Evolutionary conservation across 1,140 invertebrate species (phyloP), one percentile per base, ranked within the genome.

Genomic region (Drosophila prosaltans): DNA sequence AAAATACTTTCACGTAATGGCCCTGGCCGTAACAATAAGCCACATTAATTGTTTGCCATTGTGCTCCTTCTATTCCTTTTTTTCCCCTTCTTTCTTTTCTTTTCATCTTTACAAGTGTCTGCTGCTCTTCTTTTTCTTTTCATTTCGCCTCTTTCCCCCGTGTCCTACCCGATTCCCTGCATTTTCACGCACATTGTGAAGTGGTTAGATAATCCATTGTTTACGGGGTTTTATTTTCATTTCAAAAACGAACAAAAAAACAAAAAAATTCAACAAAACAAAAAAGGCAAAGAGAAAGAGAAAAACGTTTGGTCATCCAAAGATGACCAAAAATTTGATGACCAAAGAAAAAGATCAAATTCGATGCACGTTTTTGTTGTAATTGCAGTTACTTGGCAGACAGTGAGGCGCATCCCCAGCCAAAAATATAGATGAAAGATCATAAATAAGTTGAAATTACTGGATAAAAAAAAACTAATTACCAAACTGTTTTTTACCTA

Each of bases 181-280:
- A 41, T 83, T 89, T 88, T 75, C 80, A 88, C 80, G 84, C 80
- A 89, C 80, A 80, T 80, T 83, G 67, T 78, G 71, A 81, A 89
- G 84, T 80, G 84, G 77, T 88, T 89, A 88, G 84, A 88, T 88
- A 89, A 88, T 88, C 84, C 84, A 88, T 88, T 88, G 83, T 88
- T 88, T 88, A 89, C 81, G 77, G 73, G 74, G 74, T 8, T 28
- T 41, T 28, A 48, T 60, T 63, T 65, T 45, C 48, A 16, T 48
- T 60, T 76, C 51, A 39, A 30, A 64, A 40, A 62, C 32, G 54
- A 55, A 62, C 65, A 55, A 64, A 41, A 51, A 63, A 45, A 45
- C 36, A 65, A 45, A 75, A 36, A 36, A 36, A 1, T 36, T 36
- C 32, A 36, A 62, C 28, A 48, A 16, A 54, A 51, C 26, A 9